Evolutionary conservation across 2,797 vertebrate species (phyloP), one percentile per base, ranked within the genome.

Genomic region (Myripristis murdjan): DNA sequence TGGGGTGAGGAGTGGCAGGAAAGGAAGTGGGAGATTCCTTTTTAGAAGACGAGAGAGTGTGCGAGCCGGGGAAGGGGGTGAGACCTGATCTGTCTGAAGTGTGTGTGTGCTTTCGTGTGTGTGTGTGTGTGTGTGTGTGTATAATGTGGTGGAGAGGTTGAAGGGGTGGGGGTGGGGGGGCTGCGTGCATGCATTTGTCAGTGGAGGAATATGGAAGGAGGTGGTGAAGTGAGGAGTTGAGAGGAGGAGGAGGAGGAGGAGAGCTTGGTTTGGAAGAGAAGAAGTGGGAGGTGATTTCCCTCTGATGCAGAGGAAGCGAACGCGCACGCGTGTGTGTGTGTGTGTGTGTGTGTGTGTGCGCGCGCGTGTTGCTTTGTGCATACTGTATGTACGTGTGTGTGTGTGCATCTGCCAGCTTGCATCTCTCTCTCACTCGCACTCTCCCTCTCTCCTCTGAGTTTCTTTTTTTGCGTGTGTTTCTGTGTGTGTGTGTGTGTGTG

Each of bases 191-290:
- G 84, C 78, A 71, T 84, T 77, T 79, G 76, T 52, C 39, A 35
- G 67, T 20, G 73, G 75, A 83, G 80, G 89, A 89, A 86, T 83
- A 81, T 79, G 73, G 84, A 87, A 82, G 84, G 88, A 90, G 90
- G 89, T 91, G 91, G 92, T 91, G 92, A 91, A 90, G 92, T 90
- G 90, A 90, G 81, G 84, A 87, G 87, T 77, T 83, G 82, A 85
- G n/a, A n/a, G n/a, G n/a, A n/a, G n/a, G n/a, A n/a, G n/a, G n/a
- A n/a, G n/a, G n/a, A n/a, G n/a, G n/a, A 86, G 77, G 75, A 52
- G 62, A 78, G 81, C 78, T 84, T 43, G 62, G 75, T 81, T 86
- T 81, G 82, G 80, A 75, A n/a, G 78, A 82, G 83, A 79, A 86
- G 71, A 87, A 83, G 90, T 88, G 87, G 85, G 90, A 89, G 85